These are phyloP conservation scores for Hyposmocoma kahamanoa DNA, from an alignment of 1,140 invertebrate species.

Conservation along the genomic window DNA sequence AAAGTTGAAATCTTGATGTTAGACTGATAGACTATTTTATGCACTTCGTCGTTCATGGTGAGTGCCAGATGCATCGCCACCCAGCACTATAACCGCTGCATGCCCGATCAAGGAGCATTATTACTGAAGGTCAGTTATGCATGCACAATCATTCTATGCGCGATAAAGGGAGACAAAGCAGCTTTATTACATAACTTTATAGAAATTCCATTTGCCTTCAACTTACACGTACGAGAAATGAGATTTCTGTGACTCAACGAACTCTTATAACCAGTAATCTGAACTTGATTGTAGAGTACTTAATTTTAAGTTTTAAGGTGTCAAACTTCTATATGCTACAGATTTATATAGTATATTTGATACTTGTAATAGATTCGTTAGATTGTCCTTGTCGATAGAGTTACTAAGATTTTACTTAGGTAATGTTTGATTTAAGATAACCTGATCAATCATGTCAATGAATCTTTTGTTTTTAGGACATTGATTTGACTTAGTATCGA, in stretches of 20 bases:
- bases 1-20: too few relatives aligned
- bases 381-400: too few relatives aligned
- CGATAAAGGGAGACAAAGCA: background rate
- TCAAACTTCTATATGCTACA: too few relatives aligned
- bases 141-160: constrained; percentile 32
- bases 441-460: too few relatives aligned
- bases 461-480: too few relatives aligned
- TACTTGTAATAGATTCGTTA: too few relatives aligned
- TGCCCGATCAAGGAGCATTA: constrained; percentile 40
- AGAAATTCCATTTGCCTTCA: constrained; percentile 1
- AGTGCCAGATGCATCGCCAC: constrained; percentile 33
- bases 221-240: background rate
- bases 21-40: too few relatives aligned
- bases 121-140: constrained; percentile 55
- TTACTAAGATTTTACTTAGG: too few relatives aligned
- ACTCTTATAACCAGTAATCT: background rate
- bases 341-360: too few relatives aligned
- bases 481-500: too few relatives aligned
- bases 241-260: background rate
- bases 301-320: constrained; percentile 38
- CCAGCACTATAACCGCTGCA: constrained; percentile 25
- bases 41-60: too few relatives aligned
- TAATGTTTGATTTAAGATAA: too few relatives aligned
- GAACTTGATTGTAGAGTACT: constrained; percentile 14
- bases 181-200: background rate